Percentiles rank a stretch among this genome's conserved stretches.
phyloP scores from a whole-genome alignment of 2,888 invertebrate species.

The Latrodectus hesperus region DNA sequence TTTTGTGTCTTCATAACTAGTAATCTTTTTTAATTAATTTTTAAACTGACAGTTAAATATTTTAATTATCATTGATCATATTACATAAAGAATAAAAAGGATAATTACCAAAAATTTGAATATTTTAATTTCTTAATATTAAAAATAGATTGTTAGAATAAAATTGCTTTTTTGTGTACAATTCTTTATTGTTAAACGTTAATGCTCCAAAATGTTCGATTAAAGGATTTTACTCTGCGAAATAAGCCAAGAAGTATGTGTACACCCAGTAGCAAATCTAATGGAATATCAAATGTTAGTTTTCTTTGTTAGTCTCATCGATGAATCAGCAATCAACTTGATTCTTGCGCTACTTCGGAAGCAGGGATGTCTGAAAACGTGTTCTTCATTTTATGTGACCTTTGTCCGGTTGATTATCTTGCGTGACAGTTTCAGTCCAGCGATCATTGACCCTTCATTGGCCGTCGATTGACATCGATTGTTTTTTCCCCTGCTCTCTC shows the following conservation, averaged over 20 bases:
- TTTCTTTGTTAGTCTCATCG: not conserved
- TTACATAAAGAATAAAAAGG: too few species aligned
- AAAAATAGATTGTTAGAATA: too few species aligned
- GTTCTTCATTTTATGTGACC: conserved; percentile 48
- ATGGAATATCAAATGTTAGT: not conserved
- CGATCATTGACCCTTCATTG: conserved; percentile 56
- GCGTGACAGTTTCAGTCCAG: conserved; percentile 54
- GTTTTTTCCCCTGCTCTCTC: not conserved
- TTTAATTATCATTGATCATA: too few species aligned
- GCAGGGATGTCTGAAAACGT: conserved; percentile 13
- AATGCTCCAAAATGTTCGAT: too few species aligned
- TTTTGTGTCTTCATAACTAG: too few species aligned
- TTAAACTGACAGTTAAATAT: too few species aligned
- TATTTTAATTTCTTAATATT: too few species aligned
- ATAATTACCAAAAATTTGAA: too few species aligned
- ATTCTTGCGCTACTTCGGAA: not conserved
- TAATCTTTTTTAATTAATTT: too few species aligned
- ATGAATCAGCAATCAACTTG: conserved; percentile 12
- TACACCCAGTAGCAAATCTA: not conserved
- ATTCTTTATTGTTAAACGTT: too few species aligned
- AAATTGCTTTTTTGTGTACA: too few species aligned
- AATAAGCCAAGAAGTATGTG: not conserved
- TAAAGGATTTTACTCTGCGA: too few species aligned
- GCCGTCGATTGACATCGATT: conserved; percentile 45
- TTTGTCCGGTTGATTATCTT: conserved; percentile 59